Evolutionary conservation across 2,888 invertebrate genomes (phyloP).

Genomic region (Phyllotreta cruciferae): DNA sequence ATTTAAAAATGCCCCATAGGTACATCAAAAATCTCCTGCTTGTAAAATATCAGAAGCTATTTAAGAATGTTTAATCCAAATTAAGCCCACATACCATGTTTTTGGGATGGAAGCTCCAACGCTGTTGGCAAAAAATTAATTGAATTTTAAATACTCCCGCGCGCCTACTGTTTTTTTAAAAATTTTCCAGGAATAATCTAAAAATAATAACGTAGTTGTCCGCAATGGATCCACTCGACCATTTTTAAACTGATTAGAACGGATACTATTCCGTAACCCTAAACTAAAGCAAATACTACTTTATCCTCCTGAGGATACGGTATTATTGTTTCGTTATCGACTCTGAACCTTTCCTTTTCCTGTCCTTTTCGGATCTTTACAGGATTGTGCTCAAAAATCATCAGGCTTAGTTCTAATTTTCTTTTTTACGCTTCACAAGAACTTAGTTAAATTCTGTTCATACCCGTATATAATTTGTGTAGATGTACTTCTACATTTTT

Average conservation of each 20-base stretch:
- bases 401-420: no score
- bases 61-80: no score
- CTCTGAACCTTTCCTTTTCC: constrained; percentile 12
- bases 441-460: no score
- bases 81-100: no score
- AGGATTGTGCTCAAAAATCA: not conserved
- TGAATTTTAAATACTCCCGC: not conserved
- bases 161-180: constrained; percentile 9
- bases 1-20: no score
- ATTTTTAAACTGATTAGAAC: constrained; percentile 17
- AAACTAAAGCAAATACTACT: constrained; percentile 33
- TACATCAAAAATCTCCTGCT: no score
- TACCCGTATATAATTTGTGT: no score
- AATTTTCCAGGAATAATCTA: constrained; percentile 4
- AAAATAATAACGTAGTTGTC: constrained; percentile 16
- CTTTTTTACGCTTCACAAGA: no score
- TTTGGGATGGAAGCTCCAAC: not conserved
- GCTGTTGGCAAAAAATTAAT: constrained; percentile 4
- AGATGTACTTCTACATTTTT: no score
- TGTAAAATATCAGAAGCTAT: no score
- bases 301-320: constrained; percentile 29
- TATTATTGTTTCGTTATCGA: constrained; percentile 37
- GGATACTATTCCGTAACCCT: constrained; percentile 18
- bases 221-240: constrained; percentile 14
- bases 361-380: not conserved